Percentiles rank a stretch among this genome's conserved stretches.
Evolutionary conservation across 2,888 invertebrate species (phyloP).

Genomic region (Nineta flava): DNA sequence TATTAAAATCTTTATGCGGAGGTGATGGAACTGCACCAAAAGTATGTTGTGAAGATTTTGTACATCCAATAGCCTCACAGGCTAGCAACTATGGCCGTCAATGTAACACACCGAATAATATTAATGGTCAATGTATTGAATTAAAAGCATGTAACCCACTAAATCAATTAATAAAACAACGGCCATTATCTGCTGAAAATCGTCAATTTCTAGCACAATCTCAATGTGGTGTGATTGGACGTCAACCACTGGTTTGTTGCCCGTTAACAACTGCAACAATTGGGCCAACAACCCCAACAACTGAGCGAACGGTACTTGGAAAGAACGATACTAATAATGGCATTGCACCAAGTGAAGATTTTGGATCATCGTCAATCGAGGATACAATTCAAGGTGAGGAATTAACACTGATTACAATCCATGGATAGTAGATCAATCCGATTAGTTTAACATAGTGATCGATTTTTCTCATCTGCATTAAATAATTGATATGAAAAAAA

Average conservation of each 20-base stretch:
- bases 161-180: background rate
- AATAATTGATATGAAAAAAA: no score
- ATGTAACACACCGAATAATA: background rate
- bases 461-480: no score
- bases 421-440: no score
- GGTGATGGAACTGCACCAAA: conserved; percentile 30
- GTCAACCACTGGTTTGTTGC: background rate
- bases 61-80: background rate
- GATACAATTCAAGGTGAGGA: no score
- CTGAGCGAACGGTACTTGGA: no score
- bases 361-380: no score
- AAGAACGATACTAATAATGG: no score
- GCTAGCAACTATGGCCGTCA: no score
- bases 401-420: no score
- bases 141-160: background rate
- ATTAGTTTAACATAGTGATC: no score
- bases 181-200: background rate
- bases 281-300: no score
- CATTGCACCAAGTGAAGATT: no score
- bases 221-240: background rate
- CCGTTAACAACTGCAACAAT: background rate
- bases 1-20: conserved; percentile 37
- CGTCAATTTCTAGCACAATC: background rate
- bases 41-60: conserved; percentile 33
- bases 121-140: background rate